Conservation (phyloP, 2,797 vertebrate genomes). For the Ceyx erithaca region DNA sequence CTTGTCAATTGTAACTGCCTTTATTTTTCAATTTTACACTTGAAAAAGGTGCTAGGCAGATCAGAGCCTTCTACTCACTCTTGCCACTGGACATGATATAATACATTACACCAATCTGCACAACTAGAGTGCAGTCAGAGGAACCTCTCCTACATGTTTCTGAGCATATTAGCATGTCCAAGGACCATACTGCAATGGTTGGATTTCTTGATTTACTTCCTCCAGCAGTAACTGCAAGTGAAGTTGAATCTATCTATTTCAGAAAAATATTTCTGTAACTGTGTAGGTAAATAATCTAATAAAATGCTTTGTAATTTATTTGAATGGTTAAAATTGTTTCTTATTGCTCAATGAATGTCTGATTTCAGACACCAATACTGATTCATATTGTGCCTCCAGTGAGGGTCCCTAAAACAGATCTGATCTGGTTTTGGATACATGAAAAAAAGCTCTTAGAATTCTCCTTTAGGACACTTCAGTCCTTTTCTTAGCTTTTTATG, state of each 20-base stretch:
- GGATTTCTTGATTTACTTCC: background rate
- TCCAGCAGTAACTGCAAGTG: background rate
- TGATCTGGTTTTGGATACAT: background rate
- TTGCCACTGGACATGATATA: background rate
- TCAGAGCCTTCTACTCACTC: background rate
- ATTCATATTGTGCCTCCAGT: background rate
- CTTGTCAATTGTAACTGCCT: background rate
- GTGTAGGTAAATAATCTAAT: background rate
- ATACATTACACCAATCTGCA: background rate
- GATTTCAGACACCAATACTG: background rate
- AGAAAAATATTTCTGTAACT: background rate
- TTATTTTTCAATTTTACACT: background rate
- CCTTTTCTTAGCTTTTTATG: background rate
- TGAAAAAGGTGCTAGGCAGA: background rate
- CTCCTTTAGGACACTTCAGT: background rate
- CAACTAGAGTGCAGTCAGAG: background rate
- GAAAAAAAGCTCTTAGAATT: background rate
- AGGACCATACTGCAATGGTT: background rate
- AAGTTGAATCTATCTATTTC: background rate
- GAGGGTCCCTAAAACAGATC: background rate
- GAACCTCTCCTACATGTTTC: background rate
- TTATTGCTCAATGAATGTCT: background rate
- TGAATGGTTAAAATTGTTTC: background rate
- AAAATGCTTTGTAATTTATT: background rate
- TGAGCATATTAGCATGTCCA: background rate